phyloP scores from a whole-genome alignment of 2,888 invertebrate species.

The Blomia tropicalis region DNA sequence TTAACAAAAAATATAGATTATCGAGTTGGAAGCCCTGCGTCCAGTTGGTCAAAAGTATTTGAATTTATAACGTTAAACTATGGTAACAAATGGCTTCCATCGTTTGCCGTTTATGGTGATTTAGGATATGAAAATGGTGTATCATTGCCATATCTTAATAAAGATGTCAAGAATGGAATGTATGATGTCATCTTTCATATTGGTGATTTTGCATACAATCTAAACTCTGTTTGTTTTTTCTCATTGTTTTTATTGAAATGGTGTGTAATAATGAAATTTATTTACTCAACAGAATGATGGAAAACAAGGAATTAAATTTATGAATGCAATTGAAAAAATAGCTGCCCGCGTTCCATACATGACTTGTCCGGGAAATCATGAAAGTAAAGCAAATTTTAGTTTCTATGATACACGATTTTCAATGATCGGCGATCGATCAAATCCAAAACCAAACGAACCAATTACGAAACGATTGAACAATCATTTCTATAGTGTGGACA shows the following conservation, averaged over 20 bases:
- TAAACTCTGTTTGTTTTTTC: slow-evolving; percentile 48
- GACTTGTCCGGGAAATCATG: slow-evolving; percentile 77
- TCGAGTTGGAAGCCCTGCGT: background rate
- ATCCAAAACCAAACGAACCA: slow-evolving; percentile 14
- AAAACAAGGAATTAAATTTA: slow-evolving; percentile 70
- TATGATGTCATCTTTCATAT: slow-evolving; percentile 30
- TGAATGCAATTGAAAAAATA: slow-evolving; percentile 73
- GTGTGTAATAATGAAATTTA: slow-evolving; percentile 1
- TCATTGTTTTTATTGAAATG: background rate
- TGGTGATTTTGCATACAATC: slow-evolving; percentile 83
- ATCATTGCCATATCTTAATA: slow-evolving; percentile 30
- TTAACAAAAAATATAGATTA: slow-evolving; percentile 3
- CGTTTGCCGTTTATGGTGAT: slow-evolving; percentile 28
- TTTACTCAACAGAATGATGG: slow-evolving; percentile 46
- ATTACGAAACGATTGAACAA: slow-evolving; percentile 32
- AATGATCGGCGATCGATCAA: slow-evolving; percentile 34
- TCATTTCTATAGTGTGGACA: slow-evolving; percentile 67
- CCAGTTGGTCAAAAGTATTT: slow-evolving; percentile 32
- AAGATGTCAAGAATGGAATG: slow-evolving; percentile 28
- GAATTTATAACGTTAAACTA: slow-evolving; percentile 32
- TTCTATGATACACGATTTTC: slow-evolving; percentile 41
- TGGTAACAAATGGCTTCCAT: slow-evolving; percentile 29
- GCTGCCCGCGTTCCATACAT: slow-evolving; percentile 74
- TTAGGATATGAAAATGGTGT: slow-evolving; percentile 30
- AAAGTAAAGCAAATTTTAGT: slow-evolving; percentile 43